phyloP scores from a whole-genome alignment of 2,113 vertebrate species.

The Okapia johnstoni region DNA sequence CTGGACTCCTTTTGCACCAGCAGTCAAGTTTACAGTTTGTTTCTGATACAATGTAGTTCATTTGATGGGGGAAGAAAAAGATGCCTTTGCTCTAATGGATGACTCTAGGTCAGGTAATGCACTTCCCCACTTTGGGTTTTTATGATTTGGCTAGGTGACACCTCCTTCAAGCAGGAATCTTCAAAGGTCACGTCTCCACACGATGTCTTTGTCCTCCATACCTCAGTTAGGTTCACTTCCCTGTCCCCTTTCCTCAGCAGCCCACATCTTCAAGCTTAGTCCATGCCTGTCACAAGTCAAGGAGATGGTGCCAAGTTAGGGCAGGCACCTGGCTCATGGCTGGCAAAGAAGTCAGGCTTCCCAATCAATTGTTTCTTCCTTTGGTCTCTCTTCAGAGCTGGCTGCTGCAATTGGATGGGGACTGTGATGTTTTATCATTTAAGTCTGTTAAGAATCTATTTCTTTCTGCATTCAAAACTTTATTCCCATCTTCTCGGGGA shows the following conservation, averaged over 20 bases:
- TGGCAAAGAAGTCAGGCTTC: background rate
- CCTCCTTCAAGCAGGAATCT: background rate
- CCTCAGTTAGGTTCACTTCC: background rate
- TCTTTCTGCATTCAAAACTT: slow-evolving; percentile 69
- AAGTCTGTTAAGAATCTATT: slow-evolving; percentile 67
- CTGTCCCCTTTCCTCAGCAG: background rate
- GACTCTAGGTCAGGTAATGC: background rate
- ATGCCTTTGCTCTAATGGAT: background rate
- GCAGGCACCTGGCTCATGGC: background rate
- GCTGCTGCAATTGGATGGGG: background rate
- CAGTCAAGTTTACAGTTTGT: background rate
- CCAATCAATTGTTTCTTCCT: background rate
- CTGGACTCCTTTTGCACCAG: background rate
- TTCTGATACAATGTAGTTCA: background rate
- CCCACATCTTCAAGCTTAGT: background rate
- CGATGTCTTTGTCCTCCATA: background rate
- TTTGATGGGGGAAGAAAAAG: background rate
- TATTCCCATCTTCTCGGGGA: slow-evolving; percentile 54
- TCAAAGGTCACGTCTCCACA: background rate
- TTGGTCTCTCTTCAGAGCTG: slow-evolving; percentile 16
- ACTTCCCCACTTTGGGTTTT: background rate
- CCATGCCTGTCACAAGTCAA: background rate
- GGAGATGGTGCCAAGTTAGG: background rate
- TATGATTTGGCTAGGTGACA: background rate
- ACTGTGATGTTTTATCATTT: slow-evolving; percentile 67